Conservation (phyloP, 2,797 vertebrate genomes). For the Bufotes viridis region DNA sequence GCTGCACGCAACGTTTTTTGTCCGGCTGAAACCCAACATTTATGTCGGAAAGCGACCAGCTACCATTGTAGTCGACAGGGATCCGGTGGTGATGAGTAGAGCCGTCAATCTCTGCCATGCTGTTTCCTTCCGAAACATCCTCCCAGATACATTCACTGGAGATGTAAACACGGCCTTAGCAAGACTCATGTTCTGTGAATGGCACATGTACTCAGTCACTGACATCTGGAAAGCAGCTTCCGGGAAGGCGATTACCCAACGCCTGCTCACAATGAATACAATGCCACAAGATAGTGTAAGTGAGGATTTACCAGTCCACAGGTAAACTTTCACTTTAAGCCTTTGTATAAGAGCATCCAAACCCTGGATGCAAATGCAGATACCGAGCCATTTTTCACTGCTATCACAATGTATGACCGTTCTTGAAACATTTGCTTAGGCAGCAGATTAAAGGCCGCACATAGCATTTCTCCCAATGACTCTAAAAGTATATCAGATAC, state of each 20-base stretch:
- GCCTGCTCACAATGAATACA: neutral
- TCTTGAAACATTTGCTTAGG: slow-evolving; percentile 29
- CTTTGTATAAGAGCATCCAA: neutral
- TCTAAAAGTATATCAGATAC: slow-evolving; percentile 7
- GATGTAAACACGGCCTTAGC: no score
- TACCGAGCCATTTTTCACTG: slow-evolving; percentile 14
- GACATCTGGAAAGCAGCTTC: neutral
- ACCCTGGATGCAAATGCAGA: slow-evolving; percentile 4
- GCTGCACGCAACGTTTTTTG: no score
- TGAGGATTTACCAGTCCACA: neutral
- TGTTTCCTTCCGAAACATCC: no score
- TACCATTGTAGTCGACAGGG: no score
- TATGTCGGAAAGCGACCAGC: no score
- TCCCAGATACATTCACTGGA: no score
- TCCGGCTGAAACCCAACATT: no score
- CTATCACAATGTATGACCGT: slow-evolving; percentile 25
- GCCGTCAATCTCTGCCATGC: no score
- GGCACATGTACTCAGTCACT: neutral
- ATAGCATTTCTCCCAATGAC: slow-evolving; percentile 10
- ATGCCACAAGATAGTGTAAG: no score
- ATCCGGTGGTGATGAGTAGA: no score
- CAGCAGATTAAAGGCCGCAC: slow-evolving; percentile 18
- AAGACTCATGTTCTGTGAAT: no score
- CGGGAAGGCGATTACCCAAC: neutral
- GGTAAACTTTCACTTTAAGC: neutral